A percentile compares a stretch with the other conserved stretches of the same genome.
These are phyloP conservation scores for Zaprionus vittiger DNA, from an alignment of 1,140 invertebrate genomes.

Conservation along the genomic window DNA sequence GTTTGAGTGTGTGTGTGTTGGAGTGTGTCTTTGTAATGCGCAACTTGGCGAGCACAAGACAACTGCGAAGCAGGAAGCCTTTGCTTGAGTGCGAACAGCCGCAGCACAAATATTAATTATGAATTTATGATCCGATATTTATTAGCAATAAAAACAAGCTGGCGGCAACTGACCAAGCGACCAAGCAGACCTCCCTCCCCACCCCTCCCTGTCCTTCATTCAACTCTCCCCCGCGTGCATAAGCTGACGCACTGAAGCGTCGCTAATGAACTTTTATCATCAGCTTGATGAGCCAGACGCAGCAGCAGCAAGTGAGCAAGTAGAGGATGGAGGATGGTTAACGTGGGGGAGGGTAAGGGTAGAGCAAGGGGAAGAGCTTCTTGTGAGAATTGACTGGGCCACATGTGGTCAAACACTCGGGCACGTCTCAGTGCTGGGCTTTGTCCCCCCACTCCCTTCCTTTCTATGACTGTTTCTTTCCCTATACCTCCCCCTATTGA, in stretches of 20 bases:
- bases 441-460: not conserved
- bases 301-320: not conserved
- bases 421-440: not conserved
- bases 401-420: slow-evolving; percentile 22
- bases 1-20: not conserved
- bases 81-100: not conserved
- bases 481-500: not conserved
- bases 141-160: slow-evolving; percentile 76
- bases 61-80: not conserved
- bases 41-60: not conserved
- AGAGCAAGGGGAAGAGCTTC: not conserved
- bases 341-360: not conserved
- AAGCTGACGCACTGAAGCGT: slow-evolving; percentile 67
- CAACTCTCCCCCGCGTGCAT: not conserved
- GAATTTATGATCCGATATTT: slow-evolving; percentile 80
- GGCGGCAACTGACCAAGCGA: slow-evolving; percentile 53
- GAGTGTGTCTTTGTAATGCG: not conserved
- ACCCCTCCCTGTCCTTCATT: not conserved
- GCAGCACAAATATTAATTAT: slow-evolving; percentile 75
- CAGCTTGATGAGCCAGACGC: slow-evolving; percentile 22
- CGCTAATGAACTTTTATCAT: slow-evolving; percentile 79
- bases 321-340: too few species aligned
- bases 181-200: slow-evolving; percentile 8
- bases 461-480: not conserved
- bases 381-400: slow-evolving; percentile 2